Base-by-base conservation (phyloP, 35 echinoderm and acorn worm genomes). In the Heliocidaris tuberculata region DNA sequence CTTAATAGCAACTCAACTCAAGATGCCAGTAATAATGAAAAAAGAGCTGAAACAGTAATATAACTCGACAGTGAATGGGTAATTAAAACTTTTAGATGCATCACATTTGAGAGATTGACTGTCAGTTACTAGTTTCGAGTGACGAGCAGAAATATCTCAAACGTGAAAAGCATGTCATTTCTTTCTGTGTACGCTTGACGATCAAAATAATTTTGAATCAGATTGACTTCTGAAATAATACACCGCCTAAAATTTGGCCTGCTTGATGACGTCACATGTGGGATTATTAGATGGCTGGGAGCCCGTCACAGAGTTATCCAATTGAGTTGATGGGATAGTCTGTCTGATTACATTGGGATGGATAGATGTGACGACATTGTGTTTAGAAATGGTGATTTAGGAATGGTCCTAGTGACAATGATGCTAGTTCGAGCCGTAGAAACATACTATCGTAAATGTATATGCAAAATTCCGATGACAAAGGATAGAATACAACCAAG, bases 171-270 rank as follows among this genome's bases (percentile, higher is more conserved):
- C 21, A 19, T n/a, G 21, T 78, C 10, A 13, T 56, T 42, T 56
- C 2, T 10, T 56, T 56, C 10, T 12, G 10, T 2, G 52, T 15
- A 24, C 27, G 65, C 27, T n/a, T 78, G 5, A 78, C 21, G 27
- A 78, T 78, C 19, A 78, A n/a, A n/a, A 78, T 78, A n/a, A 78
- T 78, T 78, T 19, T 19, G 65, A n/a, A n/a, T 78, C 21, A 78
- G 65, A 78, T n/a, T 78, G 65, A 78, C 65, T 17, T 78, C 65
- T 78, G 65, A 78, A 78, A 78, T 78, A 78, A 78, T 78, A 78
- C 65, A 78, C 65, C 65, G 65, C 21, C 65, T n/a, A 21, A 27
- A 78, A 78, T 27, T 78, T 78, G 65, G 3, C 65, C 7, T 5
- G 27, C 65, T 78, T 7, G 65, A 78, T 78, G 65, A 78, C 65